Conservation (phyloP, 2,113 vertebrate species). For the Oreochromis tanganicae region DNA sequence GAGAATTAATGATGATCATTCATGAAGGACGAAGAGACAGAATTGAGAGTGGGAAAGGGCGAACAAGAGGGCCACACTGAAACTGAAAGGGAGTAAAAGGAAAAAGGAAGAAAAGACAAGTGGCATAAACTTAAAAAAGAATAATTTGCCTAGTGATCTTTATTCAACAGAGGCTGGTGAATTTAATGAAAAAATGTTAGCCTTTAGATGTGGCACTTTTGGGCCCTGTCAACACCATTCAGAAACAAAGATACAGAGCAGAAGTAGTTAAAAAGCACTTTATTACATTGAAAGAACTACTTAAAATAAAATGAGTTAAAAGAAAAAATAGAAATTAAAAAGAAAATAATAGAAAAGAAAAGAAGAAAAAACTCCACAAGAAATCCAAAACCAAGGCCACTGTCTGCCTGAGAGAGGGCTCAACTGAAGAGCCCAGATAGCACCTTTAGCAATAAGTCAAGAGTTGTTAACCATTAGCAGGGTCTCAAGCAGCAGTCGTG, state of each 20-base stretch:
- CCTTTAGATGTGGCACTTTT: slow-evolving; percentile 23
- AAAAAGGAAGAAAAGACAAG: not conserved
- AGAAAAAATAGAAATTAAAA: accelerated
- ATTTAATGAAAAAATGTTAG: slow-evolving; percentile 15
- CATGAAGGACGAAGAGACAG: slow-evolving; percentile 14
- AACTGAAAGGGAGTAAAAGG: not conserved
- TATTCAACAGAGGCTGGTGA: not conserved
- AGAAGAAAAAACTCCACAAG: not conserved
- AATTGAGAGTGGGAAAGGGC: not conserved
- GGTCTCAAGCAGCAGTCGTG: accelerated
- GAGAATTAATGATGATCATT: slow-evolving; percentile 33
- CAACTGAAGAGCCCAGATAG: not conserved
- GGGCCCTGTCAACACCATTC: not conserved
- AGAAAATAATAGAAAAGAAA: not conserved
- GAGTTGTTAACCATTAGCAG: not conserved
- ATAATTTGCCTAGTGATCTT: not conserved
- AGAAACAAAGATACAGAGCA: not conserved
- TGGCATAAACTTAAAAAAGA: not conserved
- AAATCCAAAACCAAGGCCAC: not conserved
- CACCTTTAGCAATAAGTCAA: not conserved
- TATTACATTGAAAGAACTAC: not conserved
- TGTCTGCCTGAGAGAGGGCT: not conserved
- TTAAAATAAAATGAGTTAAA: not conserved
- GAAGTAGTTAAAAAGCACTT: not conserved
- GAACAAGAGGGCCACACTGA: not conserved